Evolutionary conservation across 1,140 invertebrate genomes (phyloP).

Genomic region (Atta cephalotes): DNA sequence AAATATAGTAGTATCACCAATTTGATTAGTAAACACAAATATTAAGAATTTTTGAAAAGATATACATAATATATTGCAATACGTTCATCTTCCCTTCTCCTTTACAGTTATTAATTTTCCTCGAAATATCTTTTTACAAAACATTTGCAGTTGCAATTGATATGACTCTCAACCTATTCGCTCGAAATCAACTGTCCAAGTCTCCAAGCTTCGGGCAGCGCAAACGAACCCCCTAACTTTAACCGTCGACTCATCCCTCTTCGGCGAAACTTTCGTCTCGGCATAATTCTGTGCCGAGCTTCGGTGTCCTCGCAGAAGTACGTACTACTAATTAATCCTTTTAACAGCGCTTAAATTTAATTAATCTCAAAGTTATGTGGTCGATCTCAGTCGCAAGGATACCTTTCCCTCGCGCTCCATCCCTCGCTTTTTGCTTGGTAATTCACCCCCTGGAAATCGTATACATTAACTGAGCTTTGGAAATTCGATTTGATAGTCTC

Average conservation of each 20-base stretch:
- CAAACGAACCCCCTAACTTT: conserved; percentile 61
- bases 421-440: conserved; percentile 64
- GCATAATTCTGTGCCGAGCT: conserved; percentile 76
- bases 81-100: no score
- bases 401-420: conserved; percentile 28
- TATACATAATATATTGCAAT: not conserved
- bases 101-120: conserved; percentile 48
- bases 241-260: conserved; percentile 60
- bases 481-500: conserved; percentile 78
- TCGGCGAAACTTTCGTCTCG: conserved; percentile 73
- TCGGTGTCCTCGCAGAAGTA: conserved; percentile 74
- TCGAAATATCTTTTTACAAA: conserved; percentile 40
- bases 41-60: not conserved
- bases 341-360: conserved; percentile 82
- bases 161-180: conserved; percentile 47
- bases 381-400: conserved; percentile 65
- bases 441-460: conserved; percentile 71
- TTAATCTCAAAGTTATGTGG: conserved; percentile 83
- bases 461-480: conserved; percentile 72
- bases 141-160: conserved; percentile 60
- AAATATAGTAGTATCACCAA: no score
- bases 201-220: conserved; percentile 55
- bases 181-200: conserved; percentile 62
- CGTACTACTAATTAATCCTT: conserved; percentile 82
- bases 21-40: not conserved